These are phyloP conservation scores for Suricata suricatta DNA, from an alignment of 2,113 vertebrate species.

Conservation along the genomic window DNA sequence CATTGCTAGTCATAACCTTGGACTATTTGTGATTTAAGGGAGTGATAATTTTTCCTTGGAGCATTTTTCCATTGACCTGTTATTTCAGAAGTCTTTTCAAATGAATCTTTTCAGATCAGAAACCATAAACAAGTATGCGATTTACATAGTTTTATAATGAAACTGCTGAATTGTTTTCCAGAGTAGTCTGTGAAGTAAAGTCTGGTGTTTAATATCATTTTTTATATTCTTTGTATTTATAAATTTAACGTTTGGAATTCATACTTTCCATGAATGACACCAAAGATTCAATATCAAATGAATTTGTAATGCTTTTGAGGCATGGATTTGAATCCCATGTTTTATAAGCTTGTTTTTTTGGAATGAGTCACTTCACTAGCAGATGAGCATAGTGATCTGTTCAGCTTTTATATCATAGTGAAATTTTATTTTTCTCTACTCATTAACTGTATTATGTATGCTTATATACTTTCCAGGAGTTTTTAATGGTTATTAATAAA, in stretches of 20 bases:
- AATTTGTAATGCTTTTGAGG: neutral
- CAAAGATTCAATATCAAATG: neutral
- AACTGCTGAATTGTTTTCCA: neutral
- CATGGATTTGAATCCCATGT: neutral
- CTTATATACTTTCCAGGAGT: neutral
- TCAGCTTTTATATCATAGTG: neutral
- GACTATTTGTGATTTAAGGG: neutral
- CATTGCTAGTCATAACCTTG: neutral
- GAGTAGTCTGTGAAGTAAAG: neutral
- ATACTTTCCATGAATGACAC: neutral
- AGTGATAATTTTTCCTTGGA: neutral
- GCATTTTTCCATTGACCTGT: neutral
- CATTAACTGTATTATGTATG: neutral
- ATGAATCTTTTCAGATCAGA: neutral
- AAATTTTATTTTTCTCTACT: conserved; percentile 22
- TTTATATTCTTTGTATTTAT: conserved; percentile 10
- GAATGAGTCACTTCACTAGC: neutral
- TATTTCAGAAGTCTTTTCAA: neutral
- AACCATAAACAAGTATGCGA: neutral
- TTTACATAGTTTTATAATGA: conserved; percentile 10
- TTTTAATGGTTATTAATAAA: conserved; percentile 35
- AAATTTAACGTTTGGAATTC: neutral
- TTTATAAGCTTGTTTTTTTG: neutral
- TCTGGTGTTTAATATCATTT: neutral
- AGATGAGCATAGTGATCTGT: neutral